Evolutionary conservation across 1,140 invertebrate species (phyloP), one percentile per base, ranked within the genome.

Genomic region (Lepeophtheirus salmonis): DNA sequence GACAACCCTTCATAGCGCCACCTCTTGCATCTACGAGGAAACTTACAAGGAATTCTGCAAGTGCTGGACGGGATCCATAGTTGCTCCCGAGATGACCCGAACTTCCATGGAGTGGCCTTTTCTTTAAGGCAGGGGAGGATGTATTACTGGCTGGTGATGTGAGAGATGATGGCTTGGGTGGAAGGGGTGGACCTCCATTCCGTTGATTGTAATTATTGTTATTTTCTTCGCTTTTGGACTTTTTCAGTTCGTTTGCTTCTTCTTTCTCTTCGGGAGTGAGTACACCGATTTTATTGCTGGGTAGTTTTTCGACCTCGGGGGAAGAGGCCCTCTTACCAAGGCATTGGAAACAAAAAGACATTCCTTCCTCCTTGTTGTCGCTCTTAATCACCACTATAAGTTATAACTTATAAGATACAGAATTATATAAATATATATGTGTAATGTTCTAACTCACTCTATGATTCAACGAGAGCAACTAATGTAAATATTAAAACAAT

Each of bases 11-110:
- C 49, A 61, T n/a, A 20, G 59, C 59, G n/a, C 59, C 59, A 24
- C 59, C 59, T 1, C 59, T 14, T 14, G 50, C 51, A 52, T 61
- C 59, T 1, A 61, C 59, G 14, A 61, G 24, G 22, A 61, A 61
- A 26, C 59, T 61, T 16, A 54, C 48, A 2, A 61, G 25, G 25
- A 61, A 61, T 26, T 53, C 59, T 12, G 51, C 41, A 3, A n/a
- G 26, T 16, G 49, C 49, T 2, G 57, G 57, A 3, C 20, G 16
- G 16, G 23, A 17, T 18, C 30, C 57, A 16, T 41, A 41, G 30
- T 6, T n/a, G 30, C 30, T 41, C 30, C 30, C 30, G 6, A 41
- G n/a, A 6, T 41, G 30, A 41, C n/a, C n/a, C 30, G 30, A 41
- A n/a, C 30, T 41, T n/a, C 30, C 30, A n/a, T 41, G 30, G 30